Conservation (phyloP, 2,113 vertebrate species). For the Saguinus imperator region DNA sequence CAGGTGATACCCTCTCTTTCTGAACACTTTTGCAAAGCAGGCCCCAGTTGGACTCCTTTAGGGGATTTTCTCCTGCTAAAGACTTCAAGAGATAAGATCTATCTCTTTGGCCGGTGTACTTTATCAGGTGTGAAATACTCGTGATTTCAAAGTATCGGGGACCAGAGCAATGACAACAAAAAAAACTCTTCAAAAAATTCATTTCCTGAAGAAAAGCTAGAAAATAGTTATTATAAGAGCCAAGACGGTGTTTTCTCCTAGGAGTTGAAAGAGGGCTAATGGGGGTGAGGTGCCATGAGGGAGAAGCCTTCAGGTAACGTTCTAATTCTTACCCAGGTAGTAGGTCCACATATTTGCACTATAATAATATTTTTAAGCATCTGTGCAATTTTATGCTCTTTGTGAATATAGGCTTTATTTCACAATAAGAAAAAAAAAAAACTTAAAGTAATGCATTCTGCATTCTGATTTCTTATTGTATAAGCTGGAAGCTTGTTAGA, state of each 20-base stretch:
- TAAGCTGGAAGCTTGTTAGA: neutral
- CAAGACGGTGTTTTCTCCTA: neutral
- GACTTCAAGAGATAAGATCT: neutral
- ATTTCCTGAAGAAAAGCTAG: slow-evolving; percentile 2
- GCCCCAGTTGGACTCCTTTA: neutral
- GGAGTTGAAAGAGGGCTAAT: neutral
- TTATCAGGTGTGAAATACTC: neutral
- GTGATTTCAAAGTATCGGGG: neutral
- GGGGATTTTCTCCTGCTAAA: neutral
- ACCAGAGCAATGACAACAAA: neutral
- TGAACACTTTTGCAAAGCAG: neutral
- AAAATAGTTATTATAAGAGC: neutral
- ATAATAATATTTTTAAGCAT: neutral
- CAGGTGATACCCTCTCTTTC: neutral
- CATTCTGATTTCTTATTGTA: neutral
- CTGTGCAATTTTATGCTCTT: neutral
- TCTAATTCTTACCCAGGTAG: neutral
- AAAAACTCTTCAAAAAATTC: neutral
- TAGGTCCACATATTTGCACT: neutral
- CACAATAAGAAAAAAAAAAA: neutral
- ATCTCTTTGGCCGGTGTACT: neutral
- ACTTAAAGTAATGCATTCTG: neutral
- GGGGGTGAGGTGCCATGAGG: neutral
- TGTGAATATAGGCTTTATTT: neutral
- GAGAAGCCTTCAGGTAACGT: neutral